These are phyloP conservation scores for Keiferia lycopersicella DNA, from an alignment of 2,888 invertebrate species.

Conservation along the genomic window DNA sequence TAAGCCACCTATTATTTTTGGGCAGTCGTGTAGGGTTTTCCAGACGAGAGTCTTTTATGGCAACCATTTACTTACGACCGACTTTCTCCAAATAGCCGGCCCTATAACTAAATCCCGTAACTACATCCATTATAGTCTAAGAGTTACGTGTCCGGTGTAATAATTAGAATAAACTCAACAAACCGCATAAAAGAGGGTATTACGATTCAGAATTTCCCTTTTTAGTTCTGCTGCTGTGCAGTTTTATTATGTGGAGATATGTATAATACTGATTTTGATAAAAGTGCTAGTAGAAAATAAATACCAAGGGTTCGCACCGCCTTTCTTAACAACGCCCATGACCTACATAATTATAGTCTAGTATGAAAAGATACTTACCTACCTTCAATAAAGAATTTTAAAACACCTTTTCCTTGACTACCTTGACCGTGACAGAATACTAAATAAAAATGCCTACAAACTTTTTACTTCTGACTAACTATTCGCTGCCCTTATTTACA, in stretches of 20 bases:
- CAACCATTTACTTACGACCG: neutral
- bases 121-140: constrained; percentile 23
- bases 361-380: neutral
- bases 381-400: too few species aligned
- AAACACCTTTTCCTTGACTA: too few species aligned
- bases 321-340: too few species aligned
- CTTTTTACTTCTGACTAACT: neutral
- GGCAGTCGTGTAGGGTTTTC: neutral
- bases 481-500: too few species aligned
- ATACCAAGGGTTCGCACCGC: too few species aligned
- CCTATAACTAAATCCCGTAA: neutral
- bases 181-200: constrained; percentile 32
- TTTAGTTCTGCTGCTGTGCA: constrained; percentile 45
- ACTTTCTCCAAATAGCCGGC: neutral
- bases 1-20: neutral
- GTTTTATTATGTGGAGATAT: constrained; percentile 36
- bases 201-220: constrained; percentile 36
- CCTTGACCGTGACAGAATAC: too few species aligned
- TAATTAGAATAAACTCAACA: constrained; percentile 36
- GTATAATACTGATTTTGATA: constrained; percentile 42
- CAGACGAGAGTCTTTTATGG: neutral
- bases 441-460: too few species aligned
- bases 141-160: constrained; percentile 38
- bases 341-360: too few species aligned
- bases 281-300: too few species aligned